Evolutionary conservation across 64 coral and sea anemone genomes (phyloP).

Genomic region (Montipora foliosa): DNA sequence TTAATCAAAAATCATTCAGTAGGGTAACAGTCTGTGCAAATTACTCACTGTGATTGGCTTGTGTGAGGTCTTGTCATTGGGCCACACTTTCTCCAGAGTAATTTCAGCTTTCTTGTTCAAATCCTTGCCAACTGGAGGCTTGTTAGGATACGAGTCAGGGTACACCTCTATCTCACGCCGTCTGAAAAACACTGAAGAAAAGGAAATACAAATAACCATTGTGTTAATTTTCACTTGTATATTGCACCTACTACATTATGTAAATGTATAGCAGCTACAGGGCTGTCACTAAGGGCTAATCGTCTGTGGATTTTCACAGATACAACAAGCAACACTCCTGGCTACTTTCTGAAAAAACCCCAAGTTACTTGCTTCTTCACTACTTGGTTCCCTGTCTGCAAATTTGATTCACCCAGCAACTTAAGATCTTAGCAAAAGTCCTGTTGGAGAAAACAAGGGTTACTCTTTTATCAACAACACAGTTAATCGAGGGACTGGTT

Average conservation of each 20-base stretch:
- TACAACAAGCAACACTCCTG: too few species aligned
- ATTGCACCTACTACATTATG: too few species aligned
- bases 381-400: too few species aligned
- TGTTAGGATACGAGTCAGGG: constrained; percentile 86
- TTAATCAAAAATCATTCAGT: too few species aligned
- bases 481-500: too few species aligned
- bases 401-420: not conserved
- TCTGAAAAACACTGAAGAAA: constrained; percentile 82
- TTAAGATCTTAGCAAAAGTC: not conserved
- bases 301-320: too few species aligned
- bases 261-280: too few species aligned
- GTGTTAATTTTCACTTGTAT: not conserved
- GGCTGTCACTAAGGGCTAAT: too few species aligned
- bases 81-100: constrained; percentile 94
- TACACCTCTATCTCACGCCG: constrained; percentile 98
- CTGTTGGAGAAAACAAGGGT: too few species aligned
- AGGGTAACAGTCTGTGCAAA: too few species aligned
- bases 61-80: constrained; percentile 92
- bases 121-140: constrained; percentile 89
- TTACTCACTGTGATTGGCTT: constrained; percentile 84
- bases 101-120: constrained; percentile 98
- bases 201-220: not conserved
- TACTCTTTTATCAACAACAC: not conserved
- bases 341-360: too few species aligned
- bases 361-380: too few species aligned